Conservation (phyloP, 23 tunicate species). For the Diplosoma virens region DNA sequence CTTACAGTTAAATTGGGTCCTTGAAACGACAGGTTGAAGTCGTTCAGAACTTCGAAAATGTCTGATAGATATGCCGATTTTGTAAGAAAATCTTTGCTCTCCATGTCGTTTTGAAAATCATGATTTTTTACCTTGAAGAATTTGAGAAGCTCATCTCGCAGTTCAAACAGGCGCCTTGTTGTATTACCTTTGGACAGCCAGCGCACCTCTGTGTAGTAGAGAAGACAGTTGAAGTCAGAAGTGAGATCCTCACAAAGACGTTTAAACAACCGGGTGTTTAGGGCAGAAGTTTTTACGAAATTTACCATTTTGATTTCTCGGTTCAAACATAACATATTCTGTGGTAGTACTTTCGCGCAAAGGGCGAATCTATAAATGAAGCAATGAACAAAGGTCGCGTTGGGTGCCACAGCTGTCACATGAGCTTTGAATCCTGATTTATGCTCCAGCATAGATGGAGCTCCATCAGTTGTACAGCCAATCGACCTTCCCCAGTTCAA, state of each 20-base stretch:
- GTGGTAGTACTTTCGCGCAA: constrained; percentile 60
- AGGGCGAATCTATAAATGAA: constrained; percentile 67
- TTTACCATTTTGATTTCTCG: constrained; percentile 29
- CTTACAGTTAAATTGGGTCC: constrained; percentile 39
- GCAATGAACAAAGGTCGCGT: constrained; percentile 38
- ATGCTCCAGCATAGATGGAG: constrained; percentile 39
- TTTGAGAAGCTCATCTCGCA: constrained; percentile 21
- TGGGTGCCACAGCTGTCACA: constrained; percentile 45
- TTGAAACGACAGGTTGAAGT: constrained; percentile 42
- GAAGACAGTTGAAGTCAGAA: constrained; percentile 55
- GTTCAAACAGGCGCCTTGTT: constrained; percentile 47
- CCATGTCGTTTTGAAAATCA: constrained; percentile 49
- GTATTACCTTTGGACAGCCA: constrained; percentile 46
- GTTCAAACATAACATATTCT: constrained; percentile 30
- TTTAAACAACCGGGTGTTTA: constrained; percentile 42
- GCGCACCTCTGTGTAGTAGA: constrained; percentile 49
- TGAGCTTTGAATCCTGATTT: constrained; percentile 39
- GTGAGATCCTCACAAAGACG: constrained; percentile 41
- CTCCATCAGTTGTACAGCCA: constrained; percentile 63
- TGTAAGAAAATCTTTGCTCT: constrained; percentile 46
- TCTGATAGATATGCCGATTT: constrained; percentile 64
- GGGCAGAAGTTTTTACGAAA: constrained; percentile 44
- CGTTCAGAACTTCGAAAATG: constrained; percentile 48
- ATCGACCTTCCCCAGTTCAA: constrained; percentile 43
- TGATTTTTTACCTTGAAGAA: constrained; percentile 41